Conservation (phyloP, 2,888 invertebrate genomes). For the Nemoura dubitans region DNA sequence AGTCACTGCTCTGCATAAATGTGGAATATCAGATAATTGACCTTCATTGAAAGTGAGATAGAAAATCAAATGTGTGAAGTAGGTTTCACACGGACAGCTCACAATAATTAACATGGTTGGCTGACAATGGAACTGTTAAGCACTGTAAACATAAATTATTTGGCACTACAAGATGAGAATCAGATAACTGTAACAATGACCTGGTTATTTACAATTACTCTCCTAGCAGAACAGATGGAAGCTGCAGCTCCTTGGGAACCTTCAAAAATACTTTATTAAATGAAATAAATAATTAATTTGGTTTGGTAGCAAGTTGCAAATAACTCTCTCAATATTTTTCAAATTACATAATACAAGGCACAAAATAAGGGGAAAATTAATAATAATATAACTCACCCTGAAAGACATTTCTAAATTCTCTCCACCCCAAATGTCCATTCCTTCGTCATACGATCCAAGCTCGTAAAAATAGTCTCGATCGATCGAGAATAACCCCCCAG, state of each 20-base stretch:
- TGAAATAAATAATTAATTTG: no score
- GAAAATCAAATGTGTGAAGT: not conserved
- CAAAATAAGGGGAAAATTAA: no score
- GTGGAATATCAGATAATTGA: no score
- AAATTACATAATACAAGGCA: no score
- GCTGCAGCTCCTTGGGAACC: not conserved
- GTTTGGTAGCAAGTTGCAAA: no score
- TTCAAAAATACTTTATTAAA: not conserved
- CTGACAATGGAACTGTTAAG: not conserved
- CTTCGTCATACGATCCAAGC: conserved; percentile 97
- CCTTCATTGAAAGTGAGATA: not conserved
- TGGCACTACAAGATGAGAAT: not conserved
- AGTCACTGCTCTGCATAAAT: no score
- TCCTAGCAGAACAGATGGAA: not conserved
- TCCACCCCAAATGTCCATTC: conserved; percentile 99
- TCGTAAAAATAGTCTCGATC: conserved; percentile 97
- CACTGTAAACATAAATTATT: not conserved
- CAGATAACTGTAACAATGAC: conserved; percentile 52
- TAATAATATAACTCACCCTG: conserved; percentile 70
- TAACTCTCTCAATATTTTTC: no score
- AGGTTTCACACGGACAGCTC: not conserved
- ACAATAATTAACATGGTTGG: not conserved
- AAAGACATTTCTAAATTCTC: conserved; percentile 96
- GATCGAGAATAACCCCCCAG: conserved; percentile 95
- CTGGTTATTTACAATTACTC: conserved; percentile 43